A percentile compares a stretch with the other conserved stretches of the same genome.
Conservation (phyloP, 2,113 vertebrate genomes). For the Vanacampus margaritifer region DNA sequence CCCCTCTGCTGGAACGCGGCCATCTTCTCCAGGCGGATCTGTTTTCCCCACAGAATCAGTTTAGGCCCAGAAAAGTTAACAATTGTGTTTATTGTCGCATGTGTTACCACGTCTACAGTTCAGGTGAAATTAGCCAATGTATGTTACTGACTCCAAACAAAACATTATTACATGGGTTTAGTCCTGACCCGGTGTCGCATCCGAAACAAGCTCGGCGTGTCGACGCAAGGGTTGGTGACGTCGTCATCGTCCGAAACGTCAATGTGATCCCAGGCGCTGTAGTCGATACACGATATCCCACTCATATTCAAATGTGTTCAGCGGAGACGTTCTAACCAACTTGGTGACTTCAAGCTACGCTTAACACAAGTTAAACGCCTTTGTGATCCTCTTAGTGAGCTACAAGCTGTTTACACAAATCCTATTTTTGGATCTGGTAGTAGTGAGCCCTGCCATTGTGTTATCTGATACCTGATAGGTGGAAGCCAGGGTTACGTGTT, state of each 20-base stretch:
- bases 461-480: neutral
- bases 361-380: neutral
- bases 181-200: constrained; percentile 87
- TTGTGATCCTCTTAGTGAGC: constrained; percentile 24
- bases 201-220: constrained; percentile 85
- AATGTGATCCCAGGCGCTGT: constrained; percentile 90
- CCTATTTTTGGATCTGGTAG: neutral
- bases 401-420: constrained; percentile 4
- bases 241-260: constrained; percentile 92
- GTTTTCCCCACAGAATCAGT: too few species aligned
- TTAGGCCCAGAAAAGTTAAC: neutral
- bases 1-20: constrained; percentile 85
- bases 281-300: constrained; percentile 81
- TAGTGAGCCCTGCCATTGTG: neutral
- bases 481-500: neutral
- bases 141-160: constrained; percentile 15
- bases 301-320: constrained; percentile 58
- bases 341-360: neutral
- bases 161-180: too few species aligned
- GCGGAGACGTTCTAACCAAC: neutral
- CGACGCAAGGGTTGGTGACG: constrained; percentile 84
- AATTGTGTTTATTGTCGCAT: neutral
- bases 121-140: constrained; percentile 24
- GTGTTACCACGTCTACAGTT: neutral
- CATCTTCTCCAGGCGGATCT: constrained; percentile 85